These are phyloP conservation scores for Ernsta delagoae DNA, from an alignment of 2,888 invertebrate genomes.

Conservation along the genomic window DNA sequence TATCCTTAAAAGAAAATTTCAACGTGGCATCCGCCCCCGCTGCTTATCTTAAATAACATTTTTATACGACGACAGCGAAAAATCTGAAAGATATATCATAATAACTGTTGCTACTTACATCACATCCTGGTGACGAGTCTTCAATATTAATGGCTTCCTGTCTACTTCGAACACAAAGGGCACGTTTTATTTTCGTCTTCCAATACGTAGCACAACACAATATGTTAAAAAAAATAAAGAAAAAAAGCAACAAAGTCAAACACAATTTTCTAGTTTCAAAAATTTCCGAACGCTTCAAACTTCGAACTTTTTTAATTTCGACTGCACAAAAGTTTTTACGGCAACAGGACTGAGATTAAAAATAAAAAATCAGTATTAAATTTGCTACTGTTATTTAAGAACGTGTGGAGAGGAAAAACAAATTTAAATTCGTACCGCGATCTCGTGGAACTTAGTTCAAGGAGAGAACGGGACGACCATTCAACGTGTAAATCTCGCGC, in stretches of 20 bases:
- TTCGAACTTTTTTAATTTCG: conserved; percentile 23
- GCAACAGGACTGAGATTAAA: background rate
- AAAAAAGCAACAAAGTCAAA: background rate
- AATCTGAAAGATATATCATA: too few species aligned
- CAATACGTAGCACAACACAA: conserved; percentile 1
- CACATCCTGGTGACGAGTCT: conserved; percentile 30
- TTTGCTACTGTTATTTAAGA: background rate
- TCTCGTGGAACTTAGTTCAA: conserved; percentile 23
- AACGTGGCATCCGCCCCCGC: background rate
- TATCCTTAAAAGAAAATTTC: background rate
- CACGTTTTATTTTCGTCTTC: background rate
- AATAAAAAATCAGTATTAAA: background rate
- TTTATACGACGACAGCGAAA: too few species aligned
- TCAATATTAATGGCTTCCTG: conserved; percentile 29
- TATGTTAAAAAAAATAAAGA: conserved; percentile 3
- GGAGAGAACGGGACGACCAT: conserved; percentile 25
- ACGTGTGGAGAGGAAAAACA: background rate
- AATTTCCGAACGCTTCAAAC: conserved; percentile 1
- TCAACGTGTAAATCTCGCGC: conserved; percentile 23
- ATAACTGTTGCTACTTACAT: conserved; percentile 26
- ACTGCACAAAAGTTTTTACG: conserved; percentile 2
- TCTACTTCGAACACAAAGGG: background rate
- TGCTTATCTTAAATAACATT: background rate
- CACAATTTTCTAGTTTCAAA: conserved; percentile 15
- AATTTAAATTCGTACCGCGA: conserved; percentile 24